A percentile compares a stretch with the other conserved stretches of the same genome.
Evolutionary conservation across 2,113 vertebrate genomes (phyloP).

Genomic region (Lepidothrix coronata): DNA sequence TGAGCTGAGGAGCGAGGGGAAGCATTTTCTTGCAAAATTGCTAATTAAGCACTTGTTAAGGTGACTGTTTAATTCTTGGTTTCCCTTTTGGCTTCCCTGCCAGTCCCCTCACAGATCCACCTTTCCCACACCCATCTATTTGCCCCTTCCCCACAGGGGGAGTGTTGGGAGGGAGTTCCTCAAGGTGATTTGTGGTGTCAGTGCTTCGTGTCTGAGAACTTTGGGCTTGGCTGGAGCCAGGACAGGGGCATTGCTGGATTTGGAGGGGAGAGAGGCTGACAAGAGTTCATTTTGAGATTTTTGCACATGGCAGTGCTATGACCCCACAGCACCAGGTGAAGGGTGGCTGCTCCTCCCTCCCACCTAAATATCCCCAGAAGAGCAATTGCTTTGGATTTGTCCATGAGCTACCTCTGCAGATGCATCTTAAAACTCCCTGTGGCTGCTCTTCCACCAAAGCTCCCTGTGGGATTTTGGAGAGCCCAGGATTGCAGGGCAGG

Average conservation of each 20-base stretch:
- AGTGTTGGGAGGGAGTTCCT: neutral
- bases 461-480: neutral
- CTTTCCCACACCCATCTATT: neutral
- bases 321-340: neutral
- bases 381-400: neutral
- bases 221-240: neutral
- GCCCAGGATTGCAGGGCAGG: neutral
- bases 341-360: neutral
- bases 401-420: rapidly evolving
- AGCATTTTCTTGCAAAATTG: neutral
- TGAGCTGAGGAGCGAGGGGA: neutral
- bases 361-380: neutral
- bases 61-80: neutral
- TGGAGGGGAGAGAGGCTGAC: neutral
- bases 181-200: neutral
- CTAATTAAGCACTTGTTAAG: neutral
- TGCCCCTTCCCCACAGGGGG: neutral
- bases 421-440: neutral
- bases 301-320: neutral
- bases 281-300: neutral
- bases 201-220: rapidly evolving
- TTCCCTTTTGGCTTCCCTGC: neutral
- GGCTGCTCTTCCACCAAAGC: neutral
- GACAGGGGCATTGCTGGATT: rapidly evolving
- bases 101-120: neutral